These are phyloP conservation scores for Diarsia brunnea DNA, from an alignment of 2,888 invertebrate genomes.

Conservation along the genomic window DNA sequence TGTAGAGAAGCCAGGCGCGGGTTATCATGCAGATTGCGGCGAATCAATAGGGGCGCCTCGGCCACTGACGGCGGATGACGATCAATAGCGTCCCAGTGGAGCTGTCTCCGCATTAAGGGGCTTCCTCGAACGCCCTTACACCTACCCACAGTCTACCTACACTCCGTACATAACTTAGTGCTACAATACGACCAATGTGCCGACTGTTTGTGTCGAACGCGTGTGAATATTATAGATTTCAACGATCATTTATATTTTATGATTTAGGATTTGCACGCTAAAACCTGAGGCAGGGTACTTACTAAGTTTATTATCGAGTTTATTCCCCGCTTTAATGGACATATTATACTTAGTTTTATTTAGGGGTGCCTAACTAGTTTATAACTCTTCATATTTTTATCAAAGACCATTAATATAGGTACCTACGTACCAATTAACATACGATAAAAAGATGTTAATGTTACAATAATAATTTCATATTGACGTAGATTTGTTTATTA, in stretches of 20 bases:
- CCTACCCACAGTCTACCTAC: conserved; percentile 86
- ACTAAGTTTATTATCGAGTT: conserved; percentile 12
- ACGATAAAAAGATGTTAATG: neutral
- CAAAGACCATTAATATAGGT: conserved; percentile 5
- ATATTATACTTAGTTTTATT: conserved; percentile 7
- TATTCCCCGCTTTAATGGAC: conserved; percentile 9
- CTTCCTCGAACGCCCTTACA: conserved; percentile 90
- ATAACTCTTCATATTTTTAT: neutral
- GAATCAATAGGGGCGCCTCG: conserved; percentile 90
- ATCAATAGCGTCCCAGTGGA: conserved; percentile 90
- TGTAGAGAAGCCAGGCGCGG: conserved; percentile 85
- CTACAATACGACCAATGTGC: conserved; percentile 67
- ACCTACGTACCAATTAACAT: neutral
- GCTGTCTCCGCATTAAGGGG: conserved; percentile 90
- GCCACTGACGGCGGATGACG: conserved; percentile 90
- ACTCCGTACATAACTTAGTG: conserved; percentile 75
- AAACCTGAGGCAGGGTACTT: conserved; percentile 2
- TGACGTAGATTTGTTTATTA: neutral
- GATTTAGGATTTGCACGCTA: conserved; percentile 27
- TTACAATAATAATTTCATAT: neutral
- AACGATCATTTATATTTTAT: conserved; percentile 35
- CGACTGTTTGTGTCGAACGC: conserved; percentile 57
- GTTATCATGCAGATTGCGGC: conserved; percentile 91
- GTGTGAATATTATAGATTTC: conserved; percentile 56
- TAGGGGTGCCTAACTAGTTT: neutral